Percentiles rank a stretch among this genome's conserved stretches.
phyloP scores from a whole-genome alignment of 2,797 vertebrate genomes.

The Rhabdophis nuchalis region DNA sequence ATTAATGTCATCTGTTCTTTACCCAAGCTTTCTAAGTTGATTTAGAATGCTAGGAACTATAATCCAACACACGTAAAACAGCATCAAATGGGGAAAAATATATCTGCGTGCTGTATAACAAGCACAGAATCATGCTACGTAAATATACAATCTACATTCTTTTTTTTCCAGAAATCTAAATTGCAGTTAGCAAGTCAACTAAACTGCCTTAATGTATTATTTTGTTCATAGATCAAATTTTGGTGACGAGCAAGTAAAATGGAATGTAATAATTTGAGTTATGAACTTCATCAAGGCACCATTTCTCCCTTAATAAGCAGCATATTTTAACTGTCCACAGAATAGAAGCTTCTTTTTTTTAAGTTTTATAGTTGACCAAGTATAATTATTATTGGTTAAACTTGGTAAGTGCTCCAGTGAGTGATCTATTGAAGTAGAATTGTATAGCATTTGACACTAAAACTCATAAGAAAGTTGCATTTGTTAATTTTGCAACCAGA shows the following conservation, averaged over 20 bases:
- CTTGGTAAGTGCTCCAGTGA: not conserved
- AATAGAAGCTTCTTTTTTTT: not conserved
- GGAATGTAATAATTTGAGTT: not conserved
- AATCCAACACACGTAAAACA: not conserved
- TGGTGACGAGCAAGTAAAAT: not conserved
- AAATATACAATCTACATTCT: not conserved
- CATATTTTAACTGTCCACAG: not conserved
- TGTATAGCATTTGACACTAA: not conserved
- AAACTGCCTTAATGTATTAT: not conserved
- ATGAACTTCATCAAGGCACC: not conserved
- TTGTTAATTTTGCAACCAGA: not conserved
- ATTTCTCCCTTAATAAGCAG: not conserved
- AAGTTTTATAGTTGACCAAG: not conserved
- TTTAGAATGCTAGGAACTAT: not conserved
- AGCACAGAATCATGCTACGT: not conserved
- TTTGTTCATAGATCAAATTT: not conserved
- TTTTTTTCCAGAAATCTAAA: not conserved
- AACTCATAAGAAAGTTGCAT: not conserved
- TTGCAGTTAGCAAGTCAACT: not conserved
- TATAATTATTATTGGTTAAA: not conserved
- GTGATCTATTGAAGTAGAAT: not conserved
- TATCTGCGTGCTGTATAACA: not conserved
- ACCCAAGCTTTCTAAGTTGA: not conserved
- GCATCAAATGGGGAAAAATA: not conserved
- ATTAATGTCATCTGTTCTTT: not conserved